A percentile compares a stretch with the other conserved stretches of the same genome.
Evolutionary conservation across 2,888 invertebrate species (phyloP).

Genomic region (Luperina nickerlii): DNA sequence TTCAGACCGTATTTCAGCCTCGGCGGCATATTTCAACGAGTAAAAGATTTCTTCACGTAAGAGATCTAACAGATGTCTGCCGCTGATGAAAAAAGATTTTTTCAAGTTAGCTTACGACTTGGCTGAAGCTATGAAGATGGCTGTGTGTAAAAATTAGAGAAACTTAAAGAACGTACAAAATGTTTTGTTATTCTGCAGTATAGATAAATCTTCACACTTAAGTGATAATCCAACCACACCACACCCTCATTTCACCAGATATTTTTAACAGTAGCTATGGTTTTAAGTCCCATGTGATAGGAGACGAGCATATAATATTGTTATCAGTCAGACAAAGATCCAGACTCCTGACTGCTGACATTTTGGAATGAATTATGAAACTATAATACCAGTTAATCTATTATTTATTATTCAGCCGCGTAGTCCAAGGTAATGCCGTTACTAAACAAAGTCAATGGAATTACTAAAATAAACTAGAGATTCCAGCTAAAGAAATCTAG

Average conservation of each 20-base stretch:
- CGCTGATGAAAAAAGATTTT: too few species aligned
- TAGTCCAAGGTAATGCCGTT: neutral
- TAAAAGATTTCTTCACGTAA: too few species aligned
- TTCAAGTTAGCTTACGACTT: too few species aligned
- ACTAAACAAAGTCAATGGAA: conserved; percentile 38
- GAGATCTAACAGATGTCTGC: too few species aligned
- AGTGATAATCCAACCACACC: neutral
- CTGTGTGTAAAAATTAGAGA: neutral
- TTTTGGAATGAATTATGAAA: neutral
- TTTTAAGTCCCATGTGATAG: neutral
- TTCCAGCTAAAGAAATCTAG: conserved; percentile 52
- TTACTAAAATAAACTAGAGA: conserved; percentile 47
- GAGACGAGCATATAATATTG: neutral
- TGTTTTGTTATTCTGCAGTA: neutral
- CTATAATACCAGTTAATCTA: conserved; percentile 2
- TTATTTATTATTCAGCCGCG: conserved; percentile 8
- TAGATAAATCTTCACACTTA: neutral
- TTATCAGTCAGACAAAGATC: neutral
- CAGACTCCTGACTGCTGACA: neutral
- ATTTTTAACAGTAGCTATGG: neutral
- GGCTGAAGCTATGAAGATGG: too few species aligned
- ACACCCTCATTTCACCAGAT: neutral
- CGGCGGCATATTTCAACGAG: too few species aligned
- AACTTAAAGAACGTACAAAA: neutral
- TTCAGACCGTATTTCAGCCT: too few species aligned